Evolutionary conservation across 2,888 invertebrate genomes (phyloP), one percentile per base, ranked within the genome.

Genomic region (Stenodema calcarata): DNA sequence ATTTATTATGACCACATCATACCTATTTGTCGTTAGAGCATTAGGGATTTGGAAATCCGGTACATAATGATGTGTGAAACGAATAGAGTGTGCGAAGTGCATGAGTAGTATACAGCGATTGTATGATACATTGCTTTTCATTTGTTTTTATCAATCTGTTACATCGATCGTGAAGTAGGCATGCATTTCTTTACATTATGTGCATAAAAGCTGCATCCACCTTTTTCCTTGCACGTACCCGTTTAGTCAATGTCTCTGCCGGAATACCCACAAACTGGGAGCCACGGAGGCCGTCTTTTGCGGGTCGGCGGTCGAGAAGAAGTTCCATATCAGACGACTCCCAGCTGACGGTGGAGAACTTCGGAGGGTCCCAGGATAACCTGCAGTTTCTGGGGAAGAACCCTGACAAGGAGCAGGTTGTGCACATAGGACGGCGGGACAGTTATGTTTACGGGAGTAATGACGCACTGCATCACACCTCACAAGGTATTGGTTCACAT

Each of bases 321-420:
- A 96, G 96, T 90, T 97, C 97, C 89, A 93, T 96, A 81, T 94
- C 94, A 88, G 97, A 97, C 90, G 97, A 97, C 91, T 96, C 96
- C 44, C 96, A 90, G 89, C 47, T 84, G 41, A 84, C 84, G 16
- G 44, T 84, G 41, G 84, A 84, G 54, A 84, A 84, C 35, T 84
- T 84, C 47, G 84, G 84, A 11, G 84, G 84, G 28, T 84, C 84
- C n/a, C 84, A 84, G 28, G 84, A 84, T 73, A 84, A 84, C 44
- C 47, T 84, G 44, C 84, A 84, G 14, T 84, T 84, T n/a, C 75
- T 84, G 27, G 84, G 84, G 73, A 76, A 42, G 62, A 86, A 86
- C 78, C 76, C 86, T 12, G 79, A 86, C 78, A 86, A 86, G 23
- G 79, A 86, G 79, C 76, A 44, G 28, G 79, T 79, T 11, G 86